phyloP scores from a whole-genome alignment of 2,797 vertebrate species.

The Heliangelus exortis region DNA sequence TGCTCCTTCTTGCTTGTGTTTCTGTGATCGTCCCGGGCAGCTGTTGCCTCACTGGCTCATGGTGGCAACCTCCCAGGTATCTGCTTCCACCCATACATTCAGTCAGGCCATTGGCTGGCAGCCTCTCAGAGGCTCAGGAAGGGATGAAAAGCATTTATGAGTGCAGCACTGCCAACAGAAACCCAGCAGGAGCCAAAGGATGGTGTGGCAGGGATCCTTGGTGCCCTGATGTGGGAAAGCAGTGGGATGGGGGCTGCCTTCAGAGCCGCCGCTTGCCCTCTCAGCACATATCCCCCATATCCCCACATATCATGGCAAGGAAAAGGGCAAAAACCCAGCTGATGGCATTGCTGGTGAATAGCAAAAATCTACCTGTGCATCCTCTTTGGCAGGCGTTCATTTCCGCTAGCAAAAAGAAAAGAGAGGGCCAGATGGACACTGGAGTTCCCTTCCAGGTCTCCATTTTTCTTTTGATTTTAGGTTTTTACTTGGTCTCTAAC shows the following conservation, averaged over 20 bases:
- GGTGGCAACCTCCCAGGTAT: conserved; percentile 8
- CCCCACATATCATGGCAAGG: background rate
- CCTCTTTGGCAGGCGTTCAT: accelerated
- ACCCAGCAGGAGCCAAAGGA: background rate
- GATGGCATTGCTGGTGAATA: background rate
- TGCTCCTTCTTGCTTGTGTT: background rate
- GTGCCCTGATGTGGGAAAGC: background rate
- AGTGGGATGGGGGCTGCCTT: background rate
- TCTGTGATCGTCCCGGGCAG: background rate
- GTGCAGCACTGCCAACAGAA: conserved; percentile 48
- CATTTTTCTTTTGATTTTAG: background rate
- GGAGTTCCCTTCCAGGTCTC: background rate
- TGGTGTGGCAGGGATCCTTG: background rate
- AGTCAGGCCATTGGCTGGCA: conserved; percentile 19
- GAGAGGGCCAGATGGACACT: background rate
- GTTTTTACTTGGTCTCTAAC: background rate
- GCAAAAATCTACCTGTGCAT: accelerated
- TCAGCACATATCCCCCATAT: background rate
- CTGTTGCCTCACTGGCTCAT: background rate
- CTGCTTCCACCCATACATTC: conserved; percentile 33
- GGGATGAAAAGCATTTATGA: conserved; percentile 6
- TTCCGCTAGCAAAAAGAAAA: background rate
- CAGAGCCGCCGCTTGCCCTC: background rate
- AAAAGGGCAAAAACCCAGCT: background rate
- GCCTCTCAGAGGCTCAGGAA: conserved; percentile 5